phyloP scores from a whole-genome alignment of 2,113 vertebrate species.

The Porphyrio hochstetteri region DNA sequence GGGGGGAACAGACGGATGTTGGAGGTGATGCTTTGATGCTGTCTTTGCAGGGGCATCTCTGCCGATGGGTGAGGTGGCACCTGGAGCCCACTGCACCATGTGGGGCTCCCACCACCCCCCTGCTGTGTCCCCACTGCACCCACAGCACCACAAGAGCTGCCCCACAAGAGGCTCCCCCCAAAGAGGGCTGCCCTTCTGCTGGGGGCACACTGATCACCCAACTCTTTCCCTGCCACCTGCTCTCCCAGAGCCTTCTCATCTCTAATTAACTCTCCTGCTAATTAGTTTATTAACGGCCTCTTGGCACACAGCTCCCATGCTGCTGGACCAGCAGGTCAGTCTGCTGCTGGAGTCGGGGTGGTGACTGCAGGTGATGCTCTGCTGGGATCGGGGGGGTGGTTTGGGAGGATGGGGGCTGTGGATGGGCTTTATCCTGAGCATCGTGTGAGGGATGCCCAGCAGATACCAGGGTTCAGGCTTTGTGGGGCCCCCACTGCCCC shows the following conservation, averaged over 20 bases:
- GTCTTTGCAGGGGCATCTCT: background rate
- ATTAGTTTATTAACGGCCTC: background rate
- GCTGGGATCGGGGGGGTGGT: background rate
- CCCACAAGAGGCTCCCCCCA: rapidly evolving
- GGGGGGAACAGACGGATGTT: background rate
- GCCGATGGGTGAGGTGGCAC: background rate
- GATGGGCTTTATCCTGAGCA: background rate
- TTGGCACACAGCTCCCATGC: background rate
- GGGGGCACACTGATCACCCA: background rate
- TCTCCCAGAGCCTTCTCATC: background rate
- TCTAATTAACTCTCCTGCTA: background rate
- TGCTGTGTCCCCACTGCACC: background rate
- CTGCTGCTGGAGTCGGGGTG: background rate
- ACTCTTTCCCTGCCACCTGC: background rate
- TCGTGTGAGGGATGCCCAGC: background rate
- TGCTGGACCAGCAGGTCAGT: background rate
- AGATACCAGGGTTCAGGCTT: background rate
- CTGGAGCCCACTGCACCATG: background rate
- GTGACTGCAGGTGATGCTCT: background rate
- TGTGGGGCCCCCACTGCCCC: background rate
- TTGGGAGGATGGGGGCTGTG: background rate
- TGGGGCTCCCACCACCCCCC: background rate
- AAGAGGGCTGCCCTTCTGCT: background rate
- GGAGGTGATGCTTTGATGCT: background rate
- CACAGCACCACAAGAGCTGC: background rate